These are phyloP conservation scores for Drosophila mimica DNA, from an alignment of 2,888 invertebrate species.

Conservation along the genomic window DNA sequence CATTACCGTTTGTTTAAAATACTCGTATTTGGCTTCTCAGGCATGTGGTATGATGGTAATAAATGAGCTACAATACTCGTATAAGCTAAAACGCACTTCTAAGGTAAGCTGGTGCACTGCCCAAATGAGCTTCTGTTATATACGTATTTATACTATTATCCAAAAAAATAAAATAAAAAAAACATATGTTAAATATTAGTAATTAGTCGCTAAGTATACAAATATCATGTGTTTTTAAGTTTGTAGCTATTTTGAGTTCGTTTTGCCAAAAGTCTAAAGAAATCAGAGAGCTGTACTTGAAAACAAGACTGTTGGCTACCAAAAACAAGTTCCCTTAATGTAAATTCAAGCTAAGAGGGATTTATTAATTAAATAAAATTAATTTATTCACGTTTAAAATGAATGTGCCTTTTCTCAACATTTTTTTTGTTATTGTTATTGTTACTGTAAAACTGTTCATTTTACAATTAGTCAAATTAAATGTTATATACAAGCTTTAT, in stretches of 20 bases:
- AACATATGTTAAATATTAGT: slow-evolving; percentile 20
- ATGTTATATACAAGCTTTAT: background rate
- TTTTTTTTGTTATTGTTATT: background rate
- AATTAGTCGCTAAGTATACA: slow-evolving; percentile 46
- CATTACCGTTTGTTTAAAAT: slow-evolving; percentile 59
- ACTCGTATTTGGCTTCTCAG: slow-evolving; percentile 73
- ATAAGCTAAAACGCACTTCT: slow-evolving; percentile 67
- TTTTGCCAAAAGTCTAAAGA: slow-evolving; percentile 13
- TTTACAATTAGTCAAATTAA: background rate
- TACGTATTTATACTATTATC: slow-evolving; percentile 46
- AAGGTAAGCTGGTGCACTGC: slow-evolving; percentile 78
- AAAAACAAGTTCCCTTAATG: background rate
- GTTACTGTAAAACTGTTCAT: too few relatives aligned
- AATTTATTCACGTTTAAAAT: background rate
- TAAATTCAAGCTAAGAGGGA: background rate
- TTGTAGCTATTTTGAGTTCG: slow-evolving; percentile 30
- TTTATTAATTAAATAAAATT: background rate
- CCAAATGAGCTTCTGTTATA: slow-evolving; percentile 59
- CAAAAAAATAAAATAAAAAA: background rate
- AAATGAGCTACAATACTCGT: slow-evolving; percentile 58
- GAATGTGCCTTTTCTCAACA: background rate
- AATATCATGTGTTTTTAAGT: background rate
- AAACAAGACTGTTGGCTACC: background rate
- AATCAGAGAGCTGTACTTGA: slow-evolving; percentile 16
- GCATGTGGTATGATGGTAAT: slow-evolving; percentile 77